Evolutionary conservation across 1,140 invertebrate species (phyloP), one percentile per base, ranked within the genome.

Genomic region (Calliphora vicina): DNA sequence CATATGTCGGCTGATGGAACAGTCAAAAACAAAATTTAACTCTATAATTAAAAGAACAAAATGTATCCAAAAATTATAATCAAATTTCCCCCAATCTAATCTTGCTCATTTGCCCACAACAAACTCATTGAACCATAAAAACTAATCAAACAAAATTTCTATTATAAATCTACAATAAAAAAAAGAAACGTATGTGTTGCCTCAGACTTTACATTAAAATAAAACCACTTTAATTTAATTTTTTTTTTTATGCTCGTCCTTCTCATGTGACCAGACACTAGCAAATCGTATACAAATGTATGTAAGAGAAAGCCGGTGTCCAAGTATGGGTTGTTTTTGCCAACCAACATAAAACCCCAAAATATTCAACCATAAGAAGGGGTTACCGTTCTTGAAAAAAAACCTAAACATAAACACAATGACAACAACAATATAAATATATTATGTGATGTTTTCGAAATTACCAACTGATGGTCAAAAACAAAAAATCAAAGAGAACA

Each of bases 401-500:
- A 5, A n/a, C 50, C 50, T 23, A 67, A 23, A 67, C 61, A n/a
- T 8, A 61, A 61, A 17, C 25, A 6, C 61, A 20, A 23, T 67
- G 50, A 67, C 61, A 67, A 67, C 61, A 67, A 61, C 12, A 17
- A 23, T 23, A 76, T 76, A 76, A 76, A 17, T 26, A 26, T 76
- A 76, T 23, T 76, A 23, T n/a, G 6, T n/a, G 17, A 5, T 20
- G 61, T 67, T 6, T n/a, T n/a, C 35, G 6, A 5, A 35, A 35
- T 29, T 8, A 29, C 29, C 29, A 80, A 45, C n/a, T 50, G 35
- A 23, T 26, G 13, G 23, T 43, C 27, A 50, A 80, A 25, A 80
- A 80, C n/a, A 45, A 80, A 50, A n/a, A 80, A 80, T 50, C 45
- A 43, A 45, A 50, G 45, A 50, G 45, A 50, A 50, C 45, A 50